Evolutionary conservation across 2,888 invertebrate genomes (phyloP).

Genomic region (Himalopsyche tibetana): DNA sequence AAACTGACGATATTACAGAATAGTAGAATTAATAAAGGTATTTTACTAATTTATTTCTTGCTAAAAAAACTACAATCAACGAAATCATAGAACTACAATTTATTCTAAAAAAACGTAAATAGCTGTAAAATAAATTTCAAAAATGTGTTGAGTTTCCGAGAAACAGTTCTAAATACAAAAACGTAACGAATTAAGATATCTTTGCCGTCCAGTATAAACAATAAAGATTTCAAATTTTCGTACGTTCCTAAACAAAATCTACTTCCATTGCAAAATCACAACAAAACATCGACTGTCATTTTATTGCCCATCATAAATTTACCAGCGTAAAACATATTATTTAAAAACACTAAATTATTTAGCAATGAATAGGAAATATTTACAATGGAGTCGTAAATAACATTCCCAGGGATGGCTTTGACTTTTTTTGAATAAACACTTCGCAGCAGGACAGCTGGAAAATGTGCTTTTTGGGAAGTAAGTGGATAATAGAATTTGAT

Average conservation of each 20-base stretch:
- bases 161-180: no score
- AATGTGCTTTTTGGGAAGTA: slow-evolving; percentile 13
- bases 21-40: no score
- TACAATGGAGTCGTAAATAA: neutral
- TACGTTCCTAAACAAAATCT: neutral
- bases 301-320: neutral
- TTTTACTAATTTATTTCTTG: no score
- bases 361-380: neutral
- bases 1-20: no score
- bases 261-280: neutral
- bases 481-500: neutral
- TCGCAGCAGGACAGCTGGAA: neutral
- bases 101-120: no score
- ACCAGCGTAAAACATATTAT: neutral
- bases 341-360: slow-evolving; percentile 12
- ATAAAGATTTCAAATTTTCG: neutral
- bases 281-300: neutral
- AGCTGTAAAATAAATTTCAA: no score
- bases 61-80: no score
- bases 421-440: neutral
- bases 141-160: no score
- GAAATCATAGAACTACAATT: no score
- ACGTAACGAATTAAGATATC: no score
- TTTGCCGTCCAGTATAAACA: neutral
- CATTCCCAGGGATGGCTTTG: neutral